Conservation (phyloP, 2,888 invertebrate genomes). For the Orchesella flavescens region DNA sequence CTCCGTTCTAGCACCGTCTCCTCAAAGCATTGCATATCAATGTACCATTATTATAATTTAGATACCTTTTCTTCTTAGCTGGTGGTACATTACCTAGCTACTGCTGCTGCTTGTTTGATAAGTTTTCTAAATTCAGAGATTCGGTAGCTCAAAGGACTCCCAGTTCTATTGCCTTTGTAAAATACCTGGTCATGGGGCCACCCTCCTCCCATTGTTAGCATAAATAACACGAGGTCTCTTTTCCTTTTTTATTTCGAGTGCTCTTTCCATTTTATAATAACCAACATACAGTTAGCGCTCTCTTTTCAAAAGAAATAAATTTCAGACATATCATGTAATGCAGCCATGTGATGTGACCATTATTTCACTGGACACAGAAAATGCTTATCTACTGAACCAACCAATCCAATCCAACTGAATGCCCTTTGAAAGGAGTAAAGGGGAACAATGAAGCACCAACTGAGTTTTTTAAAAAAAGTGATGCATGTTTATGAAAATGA, state of each 20-base stretch:
- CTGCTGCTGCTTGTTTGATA: conserved; percentile 46
- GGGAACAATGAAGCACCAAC: background rate
- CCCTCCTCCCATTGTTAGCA: conserved; percentile 59
- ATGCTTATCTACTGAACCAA: background rate
- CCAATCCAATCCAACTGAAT: background rate
- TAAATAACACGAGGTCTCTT: conserved; percentile 42
- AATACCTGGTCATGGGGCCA: conserved; percentile 58
- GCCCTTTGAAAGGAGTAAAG: background rate
- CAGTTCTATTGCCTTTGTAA: conserved; percentile 39
- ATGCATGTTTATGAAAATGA: background rate
- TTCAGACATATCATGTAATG: background rate
- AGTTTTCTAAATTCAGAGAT: conserved; percentile 26
- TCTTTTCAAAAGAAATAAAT: conserved; percentile 5
- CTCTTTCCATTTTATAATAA: background rate
- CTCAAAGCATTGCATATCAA: no score
- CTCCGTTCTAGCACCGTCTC: no score
- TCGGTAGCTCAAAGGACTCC: conserved; percentile 49
- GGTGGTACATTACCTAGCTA: conserved; percentile 34
- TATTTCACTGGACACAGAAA: background rate
- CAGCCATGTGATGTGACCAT: background rate
- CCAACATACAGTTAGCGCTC: background rate
- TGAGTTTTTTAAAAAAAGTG: background rate
- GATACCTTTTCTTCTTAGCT: conserved; percentile 29
- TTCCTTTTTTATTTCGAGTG: conserved; percentile 16
- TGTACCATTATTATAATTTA: no score